Percentiles rank a stretch among this genome's conserved stretches.
These are phyloP conservation scores for Oscheius sp. DNA, from an alignment of 2,888 invertebrate species.

Conservation along the genomic window DNA sequence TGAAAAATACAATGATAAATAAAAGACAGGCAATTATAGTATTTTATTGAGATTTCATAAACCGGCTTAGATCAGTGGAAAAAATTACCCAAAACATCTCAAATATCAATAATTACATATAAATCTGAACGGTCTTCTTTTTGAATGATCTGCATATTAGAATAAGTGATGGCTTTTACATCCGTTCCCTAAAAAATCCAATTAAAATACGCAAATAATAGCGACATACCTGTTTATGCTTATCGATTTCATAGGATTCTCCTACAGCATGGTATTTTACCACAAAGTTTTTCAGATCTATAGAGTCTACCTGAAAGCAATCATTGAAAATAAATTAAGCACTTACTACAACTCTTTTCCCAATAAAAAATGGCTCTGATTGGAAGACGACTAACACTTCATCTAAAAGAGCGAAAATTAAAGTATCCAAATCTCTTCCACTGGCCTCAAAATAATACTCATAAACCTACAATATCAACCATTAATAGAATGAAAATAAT, in stretches of 20 bases:
- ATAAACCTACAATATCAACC: slow-evolving; percentile 72
- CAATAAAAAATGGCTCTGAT: slow-evolving; percentile 75
- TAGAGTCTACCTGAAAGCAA: slow-evolving; percentile 3
- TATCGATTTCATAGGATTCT: slow-evolving; percentile 84
- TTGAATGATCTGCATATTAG: slow-evolving; percentile 89
- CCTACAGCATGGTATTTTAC: slow-evolving; percentile 72
- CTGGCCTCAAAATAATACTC: slow-evolving; percentile 85
- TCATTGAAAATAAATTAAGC: not conserved
- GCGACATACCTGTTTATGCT: slow-evolving; percentile 76
- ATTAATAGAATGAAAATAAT: too few species aligned
- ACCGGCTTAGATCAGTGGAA: not conserved
- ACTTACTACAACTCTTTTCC: slow-evolving; percentile 57
- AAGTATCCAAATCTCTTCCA: slow-evolving; percentile 85
- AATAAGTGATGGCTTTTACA: slow-evolving; percentile 98
- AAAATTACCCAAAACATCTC: slow-evolving; percentile 75
- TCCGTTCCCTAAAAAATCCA: slow-evolving; percentile 82
- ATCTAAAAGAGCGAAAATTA: slow-evolving; percentile 91
- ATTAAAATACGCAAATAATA: not conserved
- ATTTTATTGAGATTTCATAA: not conserved
- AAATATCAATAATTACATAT: slow-evolving; percentile 98
- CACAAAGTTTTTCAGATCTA: slow-evolving; percentile 16
- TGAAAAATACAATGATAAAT: too few species aligned
- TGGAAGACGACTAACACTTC: slow-evolving; percentile 88
- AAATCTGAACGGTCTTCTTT: slow-evolving; percentile 77
- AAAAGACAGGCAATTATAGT: not conserved